Evolutionary conservation across 1,140 invertebrate species (phyloP).

Genomic region (Zaprionus nigranus): DNA sequence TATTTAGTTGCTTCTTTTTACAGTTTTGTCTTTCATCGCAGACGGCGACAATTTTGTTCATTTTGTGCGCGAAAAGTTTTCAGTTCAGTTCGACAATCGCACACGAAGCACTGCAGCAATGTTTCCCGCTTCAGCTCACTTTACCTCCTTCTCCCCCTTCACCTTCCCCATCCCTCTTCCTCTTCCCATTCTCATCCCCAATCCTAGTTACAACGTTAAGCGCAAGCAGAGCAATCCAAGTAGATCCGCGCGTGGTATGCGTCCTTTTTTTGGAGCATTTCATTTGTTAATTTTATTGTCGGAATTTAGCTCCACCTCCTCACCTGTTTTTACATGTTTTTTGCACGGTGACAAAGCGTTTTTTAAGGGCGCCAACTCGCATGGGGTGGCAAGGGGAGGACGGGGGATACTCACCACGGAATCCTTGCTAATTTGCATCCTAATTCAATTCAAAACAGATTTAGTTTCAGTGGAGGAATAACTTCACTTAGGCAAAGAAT

Average conservation of each 20-base stretch:
- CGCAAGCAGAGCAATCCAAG: not conserved
- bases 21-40: slow-evolving; percentile 39
- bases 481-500: not conserved
- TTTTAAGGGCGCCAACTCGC: slow-evolving; percentile 18
- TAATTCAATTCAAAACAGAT: not conserved
- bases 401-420: not conserved
- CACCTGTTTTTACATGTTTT: slow-evolving; percentile 24
- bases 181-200: too few species aligned
- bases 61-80: slow-evolving; percentile 38
- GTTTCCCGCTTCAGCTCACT: not conserved
- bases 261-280: slow-evolving; percentile 30
- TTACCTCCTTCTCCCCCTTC: too few species aligned
- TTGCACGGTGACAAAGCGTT: slow-evolving; percentile 31
- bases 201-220: too few species aligned
- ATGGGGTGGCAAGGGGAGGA: too few species aligned
- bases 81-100: slow-evolving; percentile 11
- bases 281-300: slow-evolving; percentile 48
- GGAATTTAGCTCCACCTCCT: slow-evolving; percentile 39
- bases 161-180: too few species aligned
- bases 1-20: slow-evolving; percentile 38
- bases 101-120: slow-evolving; percentile 5
- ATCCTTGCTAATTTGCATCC: not conserved
- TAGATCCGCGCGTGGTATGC: slow-evolving; percentile 12
- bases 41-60: slow-evolving; percentile 36
- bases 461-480: not conserved